Evolutionary conservation across 2,113 vertebrate genomes (phyloP).

Genomic region (Rutilus rutilus): DNA sequence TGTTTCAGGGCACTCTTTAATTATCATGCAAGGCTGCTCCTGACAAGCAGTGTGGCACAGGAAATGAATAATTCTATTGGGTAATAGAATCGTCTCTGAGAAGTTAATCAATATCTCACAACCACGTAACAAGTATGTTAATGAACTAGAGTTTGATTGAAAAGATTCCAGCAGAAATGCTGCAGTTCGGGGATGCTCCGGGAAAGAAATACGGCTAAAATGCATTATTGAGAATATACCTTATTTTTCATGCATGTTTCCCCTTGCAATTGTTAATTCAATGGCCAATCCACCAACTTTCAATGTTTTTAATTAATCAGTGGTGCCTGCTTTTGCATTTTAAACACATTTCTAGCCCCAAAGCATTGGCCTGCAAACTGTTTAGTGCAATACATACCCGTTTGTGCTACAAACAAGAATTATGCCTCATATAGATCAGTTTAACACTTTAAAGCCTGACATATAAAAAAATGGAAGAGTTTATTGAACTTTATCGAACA

Average conservation of each 20-base stretch:
- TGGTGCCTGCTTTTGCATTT: neutral
- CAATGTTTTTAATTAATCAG: constrained; percentile 6
- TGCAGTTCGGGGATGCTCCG: neutral
- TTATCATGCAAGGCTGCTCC: constrained; percentile 45
- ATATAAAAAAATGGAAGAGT: too few relatives aligned
- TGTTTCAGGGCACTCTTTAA: constrained; percentile 53
- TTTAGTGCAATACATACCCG: neutral
- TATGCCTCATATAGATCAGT: neutral
- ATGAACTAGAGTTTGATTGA: constrained; percentile 36
- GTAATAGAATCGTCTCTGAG: constrained; percentile 41
- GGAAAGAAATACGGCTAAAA: constrained; percentile 10
- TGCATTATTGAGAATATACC: neutral
- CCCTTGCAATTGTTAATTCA: neutral
- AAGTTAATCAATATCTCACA: constrained; percentile 48
- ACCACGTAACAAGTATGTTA: constrained; percentile 37
- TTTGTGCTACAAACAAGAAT: neutral
- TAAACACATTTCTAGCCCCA: neutral
- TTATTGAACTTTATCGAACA: too few relatives aligned
- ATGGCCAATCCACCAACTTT: neutral
- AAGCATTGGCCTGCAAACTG: neutral
- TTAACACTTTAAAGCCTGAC: too few relatives aligned
- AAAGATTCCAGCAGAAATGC: constrained; percentile 1
- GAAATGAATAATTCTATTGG: constrained; percentile 43
- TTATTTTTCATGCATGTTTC: constrained; percentile 11
- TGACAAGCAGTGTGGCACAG: constrained; percentile 27